A percentile compares a stretch with the other conserved stretches of the same genome.
These are phyloP conservation scores for Dicaeum eximium DNA, from an alignment of 2,113 vertebrate genomes.

Conservation along the genomic window DNA sequence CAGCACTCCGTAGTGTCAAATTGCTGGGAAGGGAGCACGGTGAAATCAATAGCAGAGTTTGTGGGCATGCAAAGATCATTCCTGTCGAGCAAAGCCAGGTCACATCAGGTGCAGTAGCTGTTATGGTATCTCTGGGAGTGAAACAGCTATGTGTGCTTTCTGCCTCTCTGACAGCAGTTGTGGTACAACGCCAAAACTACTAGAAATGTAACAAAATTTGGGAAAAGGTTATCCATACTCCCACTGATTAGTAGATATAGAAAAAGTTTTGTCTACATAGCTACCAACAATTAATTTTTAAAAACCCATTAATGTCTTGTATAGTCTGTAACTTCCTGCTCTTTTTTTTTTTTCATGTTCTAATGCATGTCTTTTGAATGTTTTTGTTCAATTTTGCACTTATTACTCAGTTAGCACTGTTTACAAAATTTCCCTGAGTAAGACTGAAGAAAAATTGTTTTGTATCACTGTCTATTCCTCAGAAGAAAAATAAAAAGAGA, in stretches of 20 bases:
- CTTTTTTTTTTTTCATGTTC: neutral
- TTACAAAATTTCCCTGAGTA: neutral
- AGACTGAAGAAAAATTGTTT: neutral
- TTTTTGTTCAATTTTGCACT: neutral
- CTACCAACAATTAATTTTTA: neutral
- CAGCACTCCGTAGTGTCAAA: neutral
- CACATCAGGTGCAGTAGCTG: neutral
- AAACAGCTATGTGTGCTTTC: neutral
- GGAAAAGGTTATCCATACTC: neutral
- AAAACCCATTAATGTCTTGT: neutral
- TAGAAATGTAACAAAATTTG: neutral
- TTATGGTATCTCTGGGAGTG: neutral
- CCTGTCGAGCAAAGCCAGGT: rapidly evolving
- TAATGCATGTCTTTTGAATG: neutral
- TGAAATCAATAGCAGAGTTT: neutral
- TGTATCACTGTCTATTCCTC: neutral
- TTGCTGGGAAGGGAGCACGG: neutral
- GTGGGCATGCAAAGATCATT: neutral
- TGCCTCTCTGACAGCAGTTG: neutral
- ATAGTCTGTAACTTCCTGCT: neutral
- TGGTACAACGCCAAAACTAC: neutral
- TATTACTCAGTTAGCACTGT: neutral
- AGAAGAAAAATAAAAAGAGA: neutral
- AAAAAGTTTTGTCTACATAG: neutral
- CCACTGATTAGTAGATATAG: neutral